Percentiles rank a stretch among this genome's conserved stretches.
These are phyloP conservation scores for Todiramphus chloris DNA, from an alignment of 2,113 vertebrate species.

Conservation along the genomic window DNA sequence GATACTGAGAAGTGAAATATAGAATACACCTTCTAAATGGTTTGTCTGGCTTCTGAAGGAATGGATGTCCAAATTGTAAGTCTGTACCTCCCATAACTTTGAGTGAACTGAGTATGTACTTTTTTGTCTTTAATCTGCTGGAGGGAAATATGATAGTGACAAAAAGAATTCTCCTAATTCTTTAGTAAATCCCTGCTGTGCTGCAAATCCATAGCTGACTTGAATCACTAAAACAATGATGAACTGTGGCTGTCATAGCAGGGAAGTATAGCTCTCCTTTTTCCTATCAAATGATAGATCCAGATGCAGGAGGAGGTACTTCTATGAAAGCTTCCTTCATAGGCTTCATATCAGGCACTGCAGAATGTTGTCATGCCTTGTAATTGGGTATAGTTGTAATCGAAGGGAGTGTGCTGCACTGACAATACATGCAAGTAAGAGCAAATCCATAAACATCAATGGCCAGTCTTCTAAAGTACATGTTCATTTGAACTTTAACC, in stretches of 20 bases:
- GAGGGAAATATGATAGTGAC: background rate
- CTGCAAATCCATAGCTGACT: background rate
- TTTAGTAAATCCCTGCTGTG: background rate
- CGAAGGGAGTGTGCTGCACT: background rate
- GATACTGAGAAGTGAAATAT: background rate
- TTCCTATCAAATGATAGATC: background rate
- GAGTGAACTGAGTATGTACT: background rate
- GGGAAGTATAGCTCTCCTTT: background rate
- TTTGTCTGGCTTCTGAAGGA: background rate
- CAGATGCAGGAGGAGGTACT: background rate
- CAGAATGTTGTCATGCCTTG: background rate
- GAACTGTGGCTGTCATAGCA: background rate
- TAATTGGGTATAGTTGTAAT: background rate
- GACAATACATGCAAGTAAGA: background rate
- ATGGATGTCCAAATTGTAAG: background rate
- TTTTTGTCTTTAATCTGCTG: background rate
- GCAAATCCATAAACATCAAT: background rate
- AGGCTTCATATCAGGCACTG: background rate
- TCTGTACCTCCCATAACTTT: background rate
- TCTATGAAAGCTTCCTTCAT: background rate
- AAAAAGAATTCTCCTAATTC: background rate
- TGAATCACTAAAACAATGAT: background rate
- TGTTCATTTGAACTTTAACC: background rate
- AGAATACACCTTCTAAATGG: background rate
- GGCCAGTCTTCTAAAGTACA: background rate